Base-by-base conservation (phyloP, 2,888 invertebrate species). In the Nemotelus pantherinus region DNA sequence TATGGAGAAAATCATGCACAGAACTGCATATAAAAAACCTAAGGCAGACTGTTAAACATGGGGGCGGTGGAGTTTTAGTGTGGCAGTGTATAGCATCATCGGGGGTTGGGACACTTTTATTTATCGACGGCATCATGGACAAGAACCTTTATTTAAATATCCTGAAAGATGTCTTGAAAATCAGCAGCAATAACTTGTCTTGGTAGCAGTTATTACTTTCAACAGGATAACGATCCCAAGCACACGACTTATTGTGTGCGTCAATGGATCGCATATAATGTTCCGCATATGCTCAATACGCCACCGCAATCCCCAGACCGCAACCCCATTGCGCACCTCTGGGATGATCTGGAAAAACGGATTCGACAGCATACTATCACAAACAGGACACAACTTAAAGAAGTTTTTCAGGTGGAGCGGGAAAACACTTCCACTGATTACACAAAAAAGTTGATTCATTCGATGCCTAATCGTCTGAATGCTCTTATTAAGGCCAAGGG, bases 1-100 rank as follows among this genome's bases (percentile, higher is more conserved):
- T 53, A 53, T 53, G 53, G 53, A 53, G 10, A 53, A 53, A 53
- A 53, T 53, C 53, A 53, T 53, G 53, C 53, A 53, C 53, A 53
- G 53, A 53, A 53, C 53, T 53, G 53, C 53, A 53, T 7, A 53
- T 53, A 53, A 53, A 25, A 25, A 53, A 53, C 53, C 53, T 7
- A 53, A 53, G 1, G 10, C 53, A 53, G 53, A 53, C 53, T 53
- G 53, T 6, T 53, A 53, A 53, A 53, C 53, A 53, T 53, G 53
- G 53, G 53, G 53, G 6, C 1, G 53, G 10, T 53, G 53, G 53
- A 53, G 53, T 53, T 53, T 53, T 53, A 10, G 53, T 53, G 6
- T 53, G 53, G 53, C 7, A 1, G 53, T 53, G 10, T 53, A 53
- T 53, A 10, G 53, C 53, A 53, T 53, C 53, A 53, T 53, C 53